These are phyloP conservation scores for crab-eating macaque (Macaca fascicularis) DNA, from an alignment of 2,113 vertebrate genomes.

Conservation along the genomic window T2T-MFA8v1.1 NC_088387.1:16125501-16126000, in stretches of 20 bases:
- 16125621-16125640: no score
- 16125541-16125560: no score
- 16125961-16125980: not conserved
- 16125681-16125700: not conserved
- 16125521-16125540: no score
- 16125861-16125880: no score
- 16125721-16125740: not conserved
- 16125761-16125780: not conserved
- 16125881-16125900: fast-evolving
- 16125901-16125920: not conserved
- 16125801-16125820: not conserved
- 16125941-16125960: not conserved
- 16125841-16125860: no score
- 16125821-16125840: not conserved
- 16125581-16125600: no score
- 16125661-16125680: no score
- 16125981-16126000: not conserved
- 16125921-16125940: not conserved
- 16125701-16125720: not conserved
- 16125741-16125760: not conserved
- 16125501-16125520: no score
- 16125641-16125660: no score
- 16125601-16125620: no score
- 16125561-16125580: no score
- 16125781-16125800: not conserved